A percentile compares a stretch with the other conserved stretches of the same genome.
These are phyloP conservation scores for Allolobophora icterica DNA, from an alignment of 2,888 invertebrate species.

Conservation along the genomic window DNA sequence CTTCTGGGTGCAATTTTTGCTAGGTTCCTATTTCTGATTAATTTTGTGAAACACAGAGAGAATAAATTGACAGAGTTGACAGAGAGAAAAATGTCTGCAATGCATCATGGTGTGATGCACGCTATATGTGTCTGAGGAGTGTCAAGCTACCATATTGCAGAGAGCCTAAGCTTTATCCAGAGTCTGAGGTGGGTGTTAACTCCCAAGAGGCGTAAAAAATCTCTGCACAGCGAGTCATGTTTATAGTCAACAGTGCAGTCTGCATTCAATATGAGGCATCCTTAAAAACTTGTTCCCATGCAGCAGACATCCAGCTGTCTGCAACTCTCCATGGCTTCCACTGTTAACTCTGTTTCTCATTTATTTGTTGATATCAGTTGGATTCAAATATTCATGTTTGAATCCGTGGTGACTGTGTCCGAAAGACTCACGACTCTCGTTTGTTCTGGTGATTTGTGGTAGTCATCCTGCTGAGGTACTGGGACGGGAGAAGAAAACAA, in stretches of 20 bases:
- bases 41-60: too few relatives aligned
- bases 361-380: slow-evolving; percentile 9
- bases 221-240: too few relatives aligned
- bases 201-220: background rate
- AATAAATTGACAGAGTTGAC: too few relatives aligned
- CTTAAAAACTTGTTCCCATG: background rate
- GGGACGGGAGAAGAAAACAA: background rate
- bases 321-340: background rate
- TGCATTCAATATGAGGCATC: background rate
- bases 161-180: background rate
- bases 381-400: background rate
- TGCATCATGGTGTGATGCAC: too few relatives aligned
- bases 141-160: background rate
- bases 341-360: background rate
- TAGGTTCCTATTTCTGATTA: too few relatives aligned
- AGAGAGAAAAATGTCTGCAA: too few relatives aligned
- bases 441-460: slow-evolving; percentile 17
- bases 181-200: background rate
- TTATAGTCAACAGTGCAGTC: background rate
- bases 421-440: background rate
- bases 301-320: background rate
- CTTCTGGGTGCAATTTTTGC: too few relatives aligned
- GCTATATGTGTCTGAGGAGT: background rate
- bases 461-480: background rate
- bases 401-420: background rate